Evolutionary conservation across 2,888 invertebrate species (phyloP).

Genomic region (Pyralis farinalis): DNA sequence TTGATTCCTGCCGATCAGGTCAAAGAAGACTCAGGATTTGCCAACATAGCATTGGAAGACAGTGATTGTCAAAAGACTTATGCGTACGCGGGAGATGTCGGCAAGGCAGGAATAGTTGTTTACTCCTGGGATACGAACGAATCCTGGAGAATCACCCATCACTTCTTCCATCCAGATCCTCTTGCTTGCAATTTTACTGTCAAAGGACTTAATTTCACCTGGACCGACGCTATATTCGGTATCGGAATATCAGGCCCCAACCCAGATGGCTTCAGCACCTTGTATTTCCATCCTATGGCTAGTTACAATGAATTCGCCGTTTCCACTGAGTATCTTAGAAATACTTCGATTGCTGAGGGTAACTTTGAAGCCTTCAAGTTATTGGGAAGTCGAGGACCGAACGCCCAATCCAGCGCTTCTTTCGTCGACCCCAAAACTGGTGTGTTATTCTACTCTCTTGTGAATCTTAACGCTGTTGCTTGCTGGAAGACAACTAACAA

Average conservation of each 20-base stretch:
- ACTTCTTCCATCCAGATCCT: constrained; percentile 86
- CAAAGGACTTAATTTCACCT: constrained; percentile 85
- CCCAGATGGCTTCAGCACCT: constrained; percentile 83
- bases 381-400: constrained; percentile 85
- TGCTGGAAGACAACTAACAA: constrained; percentile 88
- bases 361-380: constrained; percentile 84
- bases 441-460: constrained; percentile 87
- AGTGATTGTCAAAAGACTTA: constrained; percentile 85
- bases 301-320: constrained; percentile 89
- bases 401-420: constrained; percentile 87
- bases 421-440: constrained; percentile 86
- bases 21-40: constrained; percentile 85
- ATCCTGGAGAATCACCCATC: constrained; percentile 88
- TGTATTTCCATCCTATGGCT: constrained; percentile 90
- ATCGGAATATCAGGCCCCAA: constrained; percentile 84
- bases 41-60: constrained; percentile 90
- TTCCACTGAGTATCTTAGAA: constrained; percentile 84
- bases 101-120: constrained; percentile 85
- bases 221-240: constrained; percentile 90
- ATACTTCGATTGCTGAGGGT: constrained; percentile 75
- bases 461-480: constrained; percentile 88
- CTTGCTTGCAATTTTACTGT: constrained; percentile 87
- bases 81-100: constrained; percentile 87
- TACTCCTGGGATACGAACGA: constrained; percentile 87
- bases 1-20: constrained; percentile 83